Evolutionary conservation across 2,113 vertebrate genomes (phyloP).

Genomic region (Megalops atlanticus): DNA sequence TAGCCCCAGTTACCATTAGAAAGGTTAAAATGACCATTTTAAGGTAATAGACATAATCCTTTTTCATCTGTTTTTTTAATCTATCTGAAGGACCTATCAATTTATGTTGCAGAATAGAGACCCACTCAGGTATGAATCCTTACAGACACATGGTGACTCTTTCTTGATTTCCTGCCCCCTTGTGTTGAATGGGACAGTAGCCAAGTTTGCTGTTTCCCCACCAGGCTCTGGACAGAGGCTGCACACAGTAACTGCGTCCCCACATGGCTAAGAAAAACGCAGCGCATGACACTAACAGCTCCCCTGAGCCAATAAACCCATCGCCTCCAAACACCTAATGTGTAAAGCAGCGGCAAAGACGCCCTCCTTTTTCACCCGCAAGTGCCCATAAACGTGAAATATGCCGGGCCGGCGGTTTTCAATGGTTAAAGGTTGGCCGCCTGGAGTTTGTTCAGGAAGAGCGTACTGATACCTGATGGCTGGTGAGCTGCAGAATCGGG

Average conservation of each 20-base stretch:
- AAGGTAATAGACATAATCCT: neutral
- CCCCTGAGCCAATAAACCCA: slow-evolving; percentile 51
- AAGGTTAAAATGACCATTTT: neutral
- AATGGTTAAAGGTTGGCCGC: slow-evolving; percentile 13
- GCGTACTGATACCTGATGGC: too few species aligned
- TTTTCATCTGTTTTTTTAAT: too few species aligned
- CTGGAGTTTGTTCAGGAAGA: too few species aligned
- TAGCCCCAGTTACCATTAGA: neutral
- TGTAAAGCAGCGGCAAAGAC: too few species aligned
- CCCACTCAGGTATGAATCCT: neutral
- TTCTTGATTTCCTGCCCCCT: slow-evolving; percentile 15
- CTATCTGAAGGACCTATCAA: too few species aligned
- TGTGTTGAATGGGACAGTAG: slow-evolving; percentile 38
- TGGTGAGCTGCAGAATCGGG: neutral
- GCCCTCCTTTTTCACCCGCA: too few species aligned
- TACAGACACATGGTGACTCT: neutral
- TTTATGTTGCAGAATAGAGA: neutral
- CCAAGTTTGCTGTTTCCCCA: slow-evolving; percentile 39
- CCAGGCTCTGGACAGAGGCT: slow-evolving; percentile 49
- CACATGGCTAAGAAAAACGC: slow-evolving; percentile 49
- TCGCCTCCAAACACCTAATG: slow-evolving; percentile 34
- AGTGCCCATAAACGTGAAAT: slow-evolving; percentile 16
- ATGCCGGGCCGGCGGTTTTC: slow-evolving; percentile 11
- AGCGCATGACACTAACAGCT: slow-evolving; percentile 42
- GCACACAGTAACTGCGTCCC: slow-evolving; percentile 40